Percentiles rank a stretch among this genome's conserved stretches.
Conservation (phyloP, 37 sponge, comb jelly and placozoan genomes). For the Beroe ovata region DNA sequence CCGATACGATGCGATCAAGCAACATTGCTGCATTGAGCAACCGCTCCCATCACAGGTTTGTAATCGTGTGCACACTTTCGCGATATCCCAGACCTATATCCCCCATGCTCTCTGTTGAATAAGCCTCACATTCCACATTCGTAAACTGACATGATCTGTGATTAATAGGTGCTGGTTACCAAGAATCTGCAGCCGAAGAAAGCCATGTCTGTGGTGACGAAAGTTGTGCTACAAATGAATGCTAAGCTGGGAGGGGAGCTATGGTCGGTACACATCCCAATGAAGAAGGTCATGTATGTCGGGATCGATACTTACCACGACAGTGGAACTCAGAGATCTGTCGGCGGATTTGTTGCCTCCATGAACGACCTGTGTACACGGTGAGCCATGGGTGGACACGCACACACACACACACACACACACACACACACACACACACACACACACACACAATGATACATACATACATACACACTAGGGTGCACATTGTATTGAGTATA, state of each 20-base stretch:
- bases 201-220: constrained; percentile 89
- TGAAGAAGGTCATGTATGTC: constrained; percentile 91
- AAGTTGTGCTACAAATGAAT: constrained; percentile 91
- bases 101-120: too few relatives aligned
- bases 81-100: too few relatives aligned
- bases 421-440: constrained; percentile 1
- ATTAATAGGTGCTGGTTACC: constrained; percentile 14
- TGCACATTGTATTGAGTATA: neutral
- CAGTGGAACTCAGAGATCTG: constrained; percentile 78
- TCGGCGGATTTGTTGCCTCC: constrained; percentile 87
- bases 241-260: constrained; percentile 88
- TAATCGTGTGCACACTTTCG: too few relatives aligned
- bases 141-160: too few relatives aligned
- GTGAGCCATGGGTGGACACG: constrained; percentile 45
- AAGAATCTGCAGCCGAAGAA: constrained; percentile 48
- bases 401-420: neutral
- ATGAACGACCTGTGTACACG: constrained; percentile 83
- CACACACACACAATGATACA: too few relatives aligned
- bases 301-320: constrained; percentile 97
- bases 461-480: neutral
- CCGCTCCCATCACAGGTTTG: constrained; percentile 63
- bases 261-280: constrained; percentile 66
- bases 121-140: too few relatives aligned
- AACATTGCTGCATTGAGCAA: constrained; percentile 67
- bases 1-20: constrained; percentile 70